Evolutionary conservation across 2,113 vertebrate species (phyloP), one percentile per base, ranked within the genome.

Genomic region (Psammodynastes pulverulentus): DNA sequence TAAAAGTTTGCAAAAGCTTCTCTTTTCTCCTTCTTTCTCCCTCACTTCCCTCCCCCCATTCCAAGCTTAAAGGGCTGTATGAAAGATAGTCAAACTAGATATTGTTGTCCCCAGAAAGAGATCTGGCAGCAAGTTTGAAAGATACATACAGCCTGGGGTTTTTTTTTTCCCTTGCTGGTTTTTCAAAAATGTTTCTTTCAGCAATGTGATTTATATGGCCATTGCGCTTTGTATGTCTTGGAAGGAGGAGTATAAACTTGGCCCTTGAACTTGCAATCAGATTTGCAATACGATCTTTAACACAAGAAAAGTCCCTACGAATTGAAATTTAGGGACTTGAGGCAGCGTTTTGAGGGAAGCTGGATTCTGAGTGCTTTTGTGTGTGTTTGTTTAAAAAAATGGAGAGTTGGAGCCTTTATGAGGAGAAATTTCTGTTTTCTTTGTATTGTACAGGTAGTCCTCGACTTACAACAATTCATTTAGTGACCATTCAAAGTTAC

Each of bases 1-100:
- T 95, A 95, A 96, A 92, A 96, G 51, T 91, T 84, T 93, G 91
- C 89, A 95, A 92, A 88, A 88, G 93, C 94, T 92, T 95, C 46
- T 5, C 29, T 24, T 43, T 85, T 29, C 26, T n/a, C 43, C 49
- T 54, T 43, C 34, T 58, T 79, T 45, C 88, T 89, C 39, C 24
- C 54, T 23, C 43, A n/a, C 86, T 6, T n/a, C 49, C 52, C 17
- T 13, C 29, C 21, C 10, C 26, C 23, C 46, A 92, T 93, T 86
- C 92, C 91, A 86, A 58, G 58, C 93, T 95, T 43, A 88, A 94
- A 89, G 89, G 92, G 2, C 91, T 92, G 39, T 88, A 91, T 92
- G 91, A 34, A 86, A 88, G 79, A 86, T 91, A 88, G 92, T 92
- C 39, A 21, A 12, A 95, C 89, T 90, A 89, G 62, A 49, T 90